Base-by-base conservation (phyloP, 2,113 vertebrate species). In the Carassius gibelio region DNA sequence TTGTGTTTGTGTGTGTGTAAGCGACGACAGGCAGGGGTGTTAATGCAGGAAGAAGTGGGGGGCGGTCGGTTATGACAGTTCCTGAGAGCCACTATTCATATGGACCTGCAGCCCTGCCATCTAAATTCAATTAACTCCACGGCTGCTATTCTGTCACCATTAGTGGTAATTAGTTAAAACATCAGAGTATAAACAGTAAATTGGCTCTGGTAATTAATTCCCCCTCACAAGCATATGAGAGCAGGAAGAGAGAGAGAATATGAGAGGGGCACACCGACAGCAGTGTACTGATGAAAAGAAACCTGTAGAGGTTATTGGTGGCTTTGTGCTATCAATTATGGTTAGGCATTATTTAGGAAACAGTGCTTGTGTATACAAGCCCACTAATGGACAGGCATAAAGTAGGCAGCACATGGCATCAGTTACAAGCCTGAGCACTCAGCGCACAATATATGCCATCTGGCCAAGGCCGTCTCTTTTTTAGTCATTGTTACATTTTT, bases 121-220 rank as follows among this genome's bases (percentile, higher is more conserved):
- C 94, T 95, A 95, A 96, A 96, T 96, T 97, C 96, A 98, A 96
- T 98, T 97, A 97, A 96, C 96, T 96, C 95, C 94, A 96, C 96
- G 94, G 95, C 95, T 96, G 96, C 96, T 96, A 95, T 95, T 94
- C 96, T 96, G 95, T 93, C 95, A 96, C 96, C 95, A 97, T 98
- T 99, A 99, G 96, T 95, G 95, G 95, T 97, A 98, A 99, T 99
- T 99, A 99, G 98, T 99, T 99, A 99, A 99, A 99, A 98, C 98
- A 99, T 99, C 97, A 96, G 96, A 96, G 96, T 97, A 97, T 98
- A 98, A 97, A 98, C 96, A 97, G 95, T 96, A 98, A 98, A 97
- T 99, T 97, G 98, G 96, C 95, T 96, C 96, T 95, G 96, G 97
- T 98, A 99, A 99, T 99, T 97, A 99, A 98, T 99, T 97, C 96